Conservation (phyloP, 2,113 vertebrate species). For the Petaurus breviceps region DNA sequence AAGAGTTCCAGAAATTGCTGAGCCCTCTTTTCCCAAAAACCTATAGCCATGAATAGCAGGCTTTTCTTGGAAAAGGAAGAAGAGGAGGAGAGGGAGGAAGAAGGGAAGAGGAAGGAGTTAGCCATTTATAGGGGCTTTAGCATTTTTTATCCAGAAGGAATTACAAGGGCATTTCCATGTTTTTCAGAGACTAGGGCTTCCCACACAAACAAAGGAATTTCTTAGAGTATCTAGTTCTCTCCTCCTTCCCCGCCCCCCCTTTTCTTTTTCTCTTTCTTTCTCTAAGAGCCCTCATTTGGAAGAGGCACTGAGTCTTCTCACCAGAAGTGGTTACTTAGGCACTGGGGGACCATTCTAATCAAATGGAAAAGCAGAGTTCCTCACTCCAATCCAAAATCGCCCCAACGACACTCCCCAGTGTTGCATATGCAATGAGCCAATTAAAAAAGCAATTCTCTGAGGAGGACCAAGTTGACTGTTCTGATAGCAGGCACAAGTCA, state of each 20-base stretch:
- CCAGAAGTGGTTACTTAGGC: not conserved
- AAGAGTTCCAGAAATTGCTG: not conserved
- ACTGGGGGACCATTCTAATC: not conserved
- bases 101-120: not conserved
- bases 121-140: not conserved
- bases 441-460: not conserved
- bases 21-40: not conserved
- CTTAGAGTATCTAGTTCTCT: not conserved
- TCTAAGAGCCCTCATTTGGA: not conserved
- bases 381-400: not conserved
- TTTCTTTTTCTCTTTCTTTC: not conserved
- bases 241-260: not conserved
- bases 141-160: not conserved
- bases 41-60: not conserved
- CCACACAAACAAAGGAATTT: not conserved
- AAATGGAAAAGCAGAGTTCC: not conserved
- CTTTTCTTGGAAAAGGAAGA: not conserved
- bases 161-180: fast-evolving
- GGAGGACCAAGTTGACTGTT: not conserved
- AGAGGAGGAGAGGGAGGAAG: not conserved
- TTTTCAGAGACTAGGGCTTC: not conserved
- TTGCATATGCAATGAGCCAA: not conserved
- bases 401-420: not conserved
- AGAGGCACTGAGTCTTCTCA: not conserved
- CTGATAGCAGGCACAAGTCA: not conserved